phyloP scores from a whole-genome alignment of 2,888 invertebrate species.

The Eupithecia inturbata region DNA sequence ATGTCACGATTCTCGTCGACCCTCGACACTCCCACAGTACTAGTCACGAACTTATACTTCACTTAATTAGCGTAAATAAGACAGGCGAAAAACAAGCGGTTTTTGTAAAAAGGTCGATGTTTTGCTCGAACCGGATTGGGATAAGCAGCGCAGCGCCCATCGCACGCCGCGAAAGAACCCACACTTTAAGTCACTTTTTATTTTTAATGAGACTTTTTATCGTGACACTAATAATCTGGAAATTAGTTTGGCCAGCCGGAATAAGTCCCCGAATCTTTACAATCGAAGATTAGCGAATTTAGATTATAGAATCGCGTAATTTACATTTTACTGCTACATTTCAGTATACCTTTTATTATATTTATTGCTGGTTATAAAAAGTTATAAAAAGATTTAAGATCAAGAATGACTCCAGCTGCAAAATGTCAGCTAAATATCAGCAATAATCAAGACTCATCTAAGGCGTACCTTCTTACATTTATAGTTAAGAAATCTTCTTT shows the following conservation, averaged over 20 bases:
- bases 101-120: slow-evolving; percentile 66
- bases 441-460: slow-evolving; percentile 19
- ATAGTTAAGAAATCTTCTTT: slow-evolving; percentile 26
- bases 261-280: slow-evolving; percentile 45
- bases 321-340: background rate
- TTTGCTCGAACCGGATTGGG: slow-evolving; percentile 71
- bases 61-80: slow-evolving; percentile 84
- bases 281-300: slow-evolving; percentile 3
- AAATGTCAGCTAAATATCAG: slow-evolving; percentile 29
- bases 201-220: slow-evolving; percentile 72
- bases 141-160: slow-evolving; percentile 42
- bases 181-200: slow-evolving; percentile 74
- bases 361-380: slow-evolving; percentile 16
- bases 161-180: slow-evolving; percentile 59
- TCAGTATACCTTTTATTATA: background rate
- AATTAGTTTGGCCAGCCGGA: slow-evolving; percentile 52
- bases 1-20: slow-evolving; percentile 69
- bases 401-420: background rate
- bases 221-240: slow-evolving; percentile 58
- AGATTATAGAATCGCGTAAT: background rate
- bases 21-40: slow-evolving; percentile 69
- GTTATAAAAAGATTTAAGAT: slow-evolving; percentile 10
- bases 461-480: slow-evolving; percentile 5
- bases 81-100: slow-evolving; percentile 73
- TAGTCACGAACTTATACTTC: slow-evolving; percentile 84